These are phyloP conservation scores for Pseudomugil gertrudae DNA, from an alignment of 2,797 vertebrate genomes.

Conservation along the genomic window DNA sequence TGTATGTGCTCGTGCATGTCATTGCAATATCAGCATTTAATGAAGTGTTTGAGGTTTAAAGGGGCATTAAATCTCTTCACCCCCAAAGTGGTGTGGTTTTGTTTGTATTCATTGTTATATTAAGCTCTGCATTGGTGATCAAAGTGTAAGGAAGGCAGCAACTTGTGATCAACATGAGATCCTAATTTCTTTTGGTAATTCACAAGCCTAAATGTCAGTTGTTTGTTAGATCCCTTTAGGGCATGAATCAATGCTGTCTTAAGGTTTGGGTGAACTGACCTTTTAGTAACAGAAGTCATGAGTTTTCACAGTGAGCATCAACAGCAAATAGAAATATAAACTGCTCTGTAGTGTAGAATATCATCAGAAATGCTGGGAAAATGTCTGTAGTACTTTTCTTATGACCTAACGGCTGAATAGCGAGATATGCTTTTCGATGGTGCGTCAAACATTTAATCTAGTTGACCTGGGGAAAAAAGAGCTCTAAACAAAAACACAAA, in stretches of 20 bases:
- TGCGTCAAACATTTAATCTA: constrained; percentile 53
- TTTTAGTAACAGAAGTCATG: not conserved
- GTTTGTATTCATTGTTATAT: not conserved
- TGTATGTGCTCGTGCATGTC: not conserved
- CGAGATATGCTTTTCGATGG: constrained; percentile 38
- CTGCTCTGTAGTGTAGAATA: constrained; percentile 3
- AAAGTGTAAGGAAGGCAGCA: not conserved
- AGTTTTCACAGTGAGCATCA: not conserved
- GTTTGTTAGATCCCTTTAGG: not conserved
- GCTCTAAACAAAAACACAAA: constrained; percentile 54
- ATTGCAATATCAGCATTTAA: constrained; percentile 1
- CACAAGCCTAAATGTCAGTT: not conserved
- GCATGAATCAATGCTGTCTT: not conserved
- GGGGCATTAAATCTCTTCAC: not conserved
- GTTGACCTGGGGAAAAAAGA: constrained; percentile 41
- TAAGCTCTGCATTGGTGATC: not conserved
- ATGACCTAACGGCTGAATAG: constrained; percentile 13
- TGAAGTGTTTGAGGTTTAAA: not conserved
- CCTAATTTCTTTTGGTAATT: not conserved
- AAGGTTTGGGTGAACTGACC: not conserved
- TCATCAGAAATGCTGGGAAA: constrained; percentile 37
- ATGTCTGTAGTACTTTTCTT: constrained; percentile 18
- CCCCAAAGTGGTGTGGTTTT: not conserved
- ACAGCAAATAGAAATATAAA: not conserved
- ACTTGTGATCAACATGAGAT: not conserved